Conservation (phyloP, 2,113 vertebrate species). For the Eulemur rufifrons region DNA sequence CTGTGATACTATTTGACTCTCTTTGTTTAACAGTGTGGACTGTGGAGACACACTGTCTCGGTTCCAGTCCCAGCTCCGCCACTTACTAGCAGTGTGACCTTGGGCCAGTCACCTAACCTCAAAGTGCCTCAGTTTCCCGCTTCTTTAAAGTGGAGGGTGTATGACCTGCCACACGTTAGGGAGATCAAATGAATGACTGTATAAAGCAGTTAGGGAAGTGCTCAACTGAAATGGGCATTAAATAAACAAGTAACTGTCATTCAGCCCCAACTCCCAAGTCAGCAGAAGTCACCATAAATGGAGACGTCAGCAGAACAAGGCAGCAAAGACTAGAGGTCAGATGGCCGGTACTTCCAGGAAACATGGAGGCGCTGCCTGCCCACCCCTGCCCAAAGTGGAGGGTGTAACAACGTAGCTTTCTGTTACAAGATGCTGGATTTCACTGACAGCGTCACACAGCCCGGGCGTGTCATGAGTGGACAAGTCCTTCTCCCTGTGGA, state of each 20-base stretch:
- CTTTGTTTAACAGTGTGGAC: background rate
- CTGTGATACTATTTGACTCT: background rate
- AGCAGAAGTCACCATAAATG: background rate
- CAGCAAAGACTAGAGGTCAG: background rate
- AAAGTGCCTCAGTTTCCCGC: too few species aligned
- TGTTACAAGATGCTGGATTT: background rate
- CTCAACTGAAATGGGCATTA: too few species aligned
- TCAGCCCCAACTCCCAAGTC: background rate
- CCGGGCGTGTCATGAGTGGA: accelerated
- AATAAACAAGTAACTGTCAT: background rate
- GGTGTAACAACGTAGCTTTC: background rate
- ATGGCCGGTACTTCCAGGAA: background rate
- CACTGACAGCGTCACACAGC: background rate
- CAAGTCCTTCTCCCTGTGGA: background rate
- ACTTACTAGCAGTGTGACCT: background rate
- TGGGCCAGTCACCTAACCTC: background rate
- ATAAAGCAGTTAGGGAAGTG: background rate
- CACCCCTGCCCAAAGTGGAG: background rate
- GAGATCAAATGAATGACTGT: background rate
- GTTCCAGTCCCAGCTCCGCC: background rate
- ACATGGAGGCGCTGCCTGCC: accelerated
- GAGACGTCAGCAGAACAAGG: background rate
- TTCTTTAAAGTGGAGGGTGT: background rate
- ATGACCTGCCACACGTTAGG: background rate
- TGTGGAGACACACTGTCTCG: background rate